Base-by-base conservation (phyloP, 2,113 vertebrate genomes). In the Tragelaphus buxtoni region DNA sequence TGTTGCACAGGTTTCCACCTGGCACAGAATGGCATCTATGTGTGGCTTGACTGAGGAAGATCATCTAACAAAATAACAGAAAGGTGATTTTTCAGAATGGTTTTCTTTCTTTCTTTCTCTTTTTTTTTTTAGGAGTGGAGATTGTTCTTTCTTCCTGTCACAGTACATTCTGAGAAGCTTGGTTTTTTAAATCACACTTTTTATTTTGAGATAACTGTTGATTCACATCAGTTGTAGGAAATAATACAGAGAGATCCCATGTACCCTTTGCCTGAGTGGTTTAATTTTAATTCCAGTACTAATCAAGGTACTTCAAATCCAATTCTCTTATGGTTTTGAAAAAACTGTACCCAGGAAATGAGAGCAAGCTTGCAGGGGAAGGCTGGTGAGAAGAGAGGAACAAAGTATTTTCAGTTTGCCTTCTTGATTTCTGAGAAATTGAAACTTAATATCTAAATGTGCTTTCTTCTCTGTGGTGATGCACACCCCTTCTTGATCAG, bases 391-490 rank as follows among this genome's bases (percentile, higher is more conserved):
- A 6, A 14, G 26, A 91, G 32, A 32, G 65, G 39, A 91, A 65
- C n/a, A 39, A 55, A 3, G 49, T 26, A 35, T 16, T 95, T 97
- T 97, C 12, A 0, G 35, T 51, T 63, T 95, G 9, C 32, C 17
- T 22, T 18, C 3, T 0, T 77, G 42, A 24, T 51, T 39, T 5
- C 79, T 74, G 88, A 76, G 96, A 97, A 97, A 95, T 90, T 35
- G 39, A 94, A 95, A 95, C 65, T n/a, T 45, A 22, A 81, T 39
- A 18, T 9, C 7, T 42, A 9, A 13, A 2, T 22, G 17, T 26
- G 32, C 24, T 65, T 42, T 24, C 7, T n/a, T 51, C 42, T 35
- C 72, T 7, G 20, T 30, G 61, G 14, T 1, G 32, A 51, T 61
- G 55, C 90, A 20, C 9, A 28, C 39, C 5, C 49, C 53, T 69